phyloP scores from a whole-genome alignment of 1,140 invertebrate species.

The Panagrolaimus sp. region DNA sequence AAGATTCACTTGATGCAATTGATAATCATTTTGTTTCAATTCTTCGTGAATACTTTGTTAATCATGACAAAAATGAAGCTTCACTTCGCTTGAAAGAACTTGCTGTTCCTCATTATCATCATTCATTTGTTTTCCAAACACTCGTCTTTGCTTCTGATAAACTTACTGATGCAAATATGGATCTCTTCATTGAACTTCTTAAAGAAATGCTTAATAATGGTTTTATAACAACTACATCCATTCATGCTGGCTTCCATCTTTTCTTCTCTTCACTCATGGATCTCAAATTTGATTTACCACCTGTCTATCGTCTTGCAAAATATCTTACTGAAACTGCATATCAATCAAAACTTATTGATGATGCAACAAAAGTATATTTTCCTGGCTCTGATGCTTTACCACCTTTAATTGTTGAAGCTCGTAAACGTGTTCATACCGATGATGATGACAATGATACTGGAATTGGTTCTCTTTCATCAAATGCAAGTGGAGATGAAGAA shows the following conservation, averaged over 20 bases:
- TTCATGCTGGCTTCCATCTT: constrained; percentile 8
- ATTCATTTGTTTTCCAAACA: constrained; percentile 3
- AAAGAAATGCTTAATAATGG: neutral
- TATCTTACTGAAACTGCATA: neutral
- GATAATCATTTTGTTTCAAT: constrained; percentile 12
- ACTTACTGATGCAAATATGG: neutral
- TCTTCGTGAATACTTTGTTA: neutral
- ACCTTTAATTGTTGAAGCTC: neutral
- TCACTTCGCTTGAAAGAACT: neutral
- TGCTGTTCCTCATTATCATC: neutral
- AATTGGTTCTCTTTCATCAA: neutral
- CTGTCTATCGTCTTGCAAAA: neutral
- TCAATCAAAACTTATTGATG: neutral
- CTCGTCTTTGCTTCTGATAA: constrained; percentile 10
- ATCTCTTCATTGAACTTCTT: neutral
- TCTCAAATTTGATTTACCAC: constrained; percentile 7
- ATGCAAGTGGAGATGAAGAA: constrained; percentile 3
- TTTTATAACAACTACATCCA: neutral
- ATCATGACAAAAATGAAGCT: neutral
- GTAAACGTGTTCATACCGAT: neutral
- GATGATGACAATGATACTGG: neutral
- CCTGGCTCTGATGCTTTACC: neutral
- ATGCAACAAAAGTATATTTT: neutral
- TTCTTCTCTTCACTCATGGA: constrained; percentile 10
- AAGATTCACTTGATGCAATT: constrained; percentile 5